Conservation (phyloP, 2,888 invertebrate genomes). For the Kuschelorhynchus macadamiae region DNA sequence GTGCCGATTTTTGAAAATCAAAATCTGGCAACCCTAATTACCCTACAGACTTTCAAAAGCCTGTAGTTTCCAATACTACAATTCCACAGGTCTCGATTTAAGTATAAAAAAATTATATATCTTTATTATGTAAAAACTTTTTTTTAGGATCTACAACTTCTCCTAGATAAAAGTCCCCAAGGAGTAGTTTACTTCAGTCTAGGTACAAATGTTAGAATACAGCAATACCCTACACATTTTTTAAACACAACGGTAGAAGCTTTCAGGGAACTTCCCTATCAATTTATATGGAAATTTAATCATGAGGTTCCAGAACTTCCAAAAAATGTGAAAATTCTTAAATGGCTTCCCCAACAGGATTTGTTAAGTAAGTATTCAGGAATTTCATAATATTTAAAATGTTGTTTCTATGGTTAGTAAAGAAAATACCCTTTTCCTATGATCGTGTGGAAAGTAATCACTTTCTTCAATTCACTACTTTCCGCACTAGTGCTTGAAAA, state of each 20-base stretch:
- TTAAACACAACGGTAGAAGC: slow-evolving; percentile 60
- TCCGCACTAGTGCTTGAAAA: too few relatives aligned
- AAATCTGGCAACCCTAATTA: too few relatives aligned
- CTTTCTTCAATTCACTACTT: too few relatives aligned
- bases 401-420: too few relatives aligned
- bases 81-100: too few relatives aligned
- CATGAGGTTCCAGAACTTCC: slow-evolving; percentile 57
- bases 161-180: slow-evolving; percentile 61
- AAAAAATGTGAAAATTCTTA: slow-evolving; percentile 64
- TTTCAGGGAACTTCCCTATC: slow-evolving; percentile 65
- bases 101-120: too few relatives aligned
- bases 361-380: slow-evolving; percentile 59
- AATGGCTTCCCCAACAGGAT: slow-evolving; percentile 67
- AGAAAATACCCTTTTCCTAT: too few relatives aligned
- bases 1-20: too few relatives aligned
- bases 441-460: too few relatives aligned
- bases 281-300: slow-evolving; percentile 67
- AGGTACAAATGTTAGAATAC: slow-evolving; percentile 66
- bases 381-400: not conserved
- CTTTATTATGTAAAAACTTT: too few relatives aligned
- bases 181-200: slow-evolving; percentile 67
- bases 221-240: slow-evolving; percentile 58
- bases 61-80: too few relatives aligned
- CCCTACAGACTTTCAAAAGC: too few relatives aligned
- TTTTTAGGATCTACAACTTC: slow-evolving; percentile 61